phyloP scores from a whole-genome alignment of 37 sponge, comb jelly and placozoan species.

The Oscarella lobularis region DNA sequence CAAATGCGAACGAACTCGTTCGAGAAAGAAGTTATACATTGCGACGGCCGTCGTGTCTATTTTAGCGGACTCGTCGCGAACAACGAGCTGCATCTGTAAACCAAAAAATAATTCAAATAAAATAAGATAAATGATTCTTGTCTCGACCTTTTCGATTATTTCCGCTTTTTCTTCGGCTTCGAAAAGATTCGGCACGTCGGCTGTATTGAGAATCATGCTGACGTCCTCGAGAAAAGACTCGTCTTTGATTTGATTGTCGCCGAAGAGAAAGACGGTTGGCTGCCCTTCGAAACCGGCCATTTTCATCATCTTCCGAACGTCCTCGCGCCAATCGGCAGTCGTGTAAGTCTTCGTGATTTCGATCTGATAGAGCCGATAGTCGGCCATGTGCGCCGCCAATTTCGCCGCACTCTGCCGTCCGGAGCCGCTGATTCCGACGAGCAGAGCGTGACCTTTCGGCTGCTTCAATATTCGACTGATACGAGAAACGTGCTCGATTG shows the following conservation, averaged over 20 bases:
- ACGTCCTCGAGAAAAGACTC: conserved; percentile 28
- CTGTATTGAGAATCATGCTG: conserved; percentile 32
- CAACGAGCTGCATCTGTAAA: neutral
- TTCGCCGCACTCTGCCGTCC: conserved; percentile 4
- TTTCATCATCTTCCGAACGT: conserved; percentile 15
- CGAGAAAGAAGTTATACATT: conserved; percentile 93
- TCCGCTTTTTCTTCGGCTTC: conserved; percentile 27
- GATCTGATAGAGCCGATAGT: conserved; percentile 12
- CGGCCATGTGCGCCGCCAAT: conserved; percentile 7
- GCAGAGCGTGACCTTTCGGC: conserved; percentile 25
- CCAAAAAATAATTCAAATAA: neutral
- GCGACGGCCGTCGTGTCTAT: conserved; percentile 84
- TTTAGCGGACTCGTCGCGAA: conserved; percentile 31
- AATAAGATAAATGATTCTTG: neutral
- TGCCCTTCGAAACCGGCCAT: conserved; percentile 23
- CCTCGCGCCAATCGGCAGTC: conserved; percentile 29
- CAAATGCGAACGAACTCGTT: conserved; percentile 82
- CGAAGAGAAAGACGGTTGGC: conserved; percentile 23
- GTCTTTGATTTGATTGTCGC: conserved; percentile 28
- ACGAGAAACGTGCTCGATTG: conserved; percentile 31
- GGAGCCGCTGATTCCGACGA: conserved; percentile 11
- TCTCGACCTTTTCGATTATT: conserved; percentile 22
- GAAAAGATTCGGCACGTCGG: conserved; percentile 30
- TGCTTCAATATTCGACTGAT: conserved; percentile 21
- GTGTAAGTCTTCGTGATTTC: conserved; percentile 21